These are phyloP conservation scores for Melanaphis sacchari DNA, from an alignment of 1,140 invertebrate genomes.

Conservation along the genomic window DNA sequence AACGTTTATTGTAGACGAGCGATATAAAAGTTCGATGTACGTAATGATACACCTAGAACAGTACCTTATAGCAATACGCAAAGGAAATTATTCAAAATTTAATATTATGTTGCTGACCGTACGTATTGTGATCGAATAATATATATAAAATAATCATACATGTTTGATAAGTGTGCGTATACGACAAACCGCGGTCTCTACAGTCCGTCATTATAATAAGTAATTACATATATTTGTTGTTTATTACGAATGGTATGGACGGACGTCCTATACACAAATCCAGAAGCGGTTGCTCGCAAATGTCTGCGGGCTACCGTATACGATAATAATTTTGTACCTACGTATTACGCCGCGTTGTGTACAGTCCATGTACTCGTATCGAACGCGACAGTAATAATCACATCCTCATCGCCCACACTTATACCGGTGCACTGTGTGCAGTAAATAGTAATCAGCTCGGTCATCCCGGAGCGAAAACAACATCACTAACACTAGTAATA, in stretches of 20 bases:
- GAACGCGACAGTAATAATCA: not conserved
- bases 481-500: too few relatives aligned
- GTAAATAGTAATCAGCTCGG: not conserved
- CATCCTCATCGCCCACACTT: conserved; percentile 6
- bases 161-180: too few relatives aligned
- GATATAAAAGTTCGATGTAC: not conserved
- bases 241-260: not conserved
- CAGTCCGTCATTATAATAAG: not conserved
- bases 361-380: too few relatives aligned
- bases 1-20: not conserved
- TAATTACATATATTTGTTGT: not conserved
- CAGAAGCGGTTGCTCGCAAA: conserved; percentile 34
- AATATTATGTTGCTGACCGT: not conserved
- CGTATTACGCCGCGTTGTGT: not conserved
- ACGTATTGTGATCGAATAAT: not conserved
- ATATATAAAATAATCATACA: not conserved
- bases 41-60: not conserved
- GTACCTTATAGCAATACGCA: not conserved
- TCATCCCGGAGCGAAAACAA: not conserved
- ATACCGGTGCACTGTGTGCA: not conserved
- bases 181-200: too few relatives aligned
- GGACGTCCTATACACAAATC: not conserved
- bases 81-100: not conserved
- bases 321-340: not conserved
- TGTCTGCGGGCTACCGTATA: conserved; percentile 33